Evolutionary conservation across 2,113 vertebrate genomes (phyloP), one percentile per base, ranked within the genome.

Genomic region (Lynx canadensis): DNA sequence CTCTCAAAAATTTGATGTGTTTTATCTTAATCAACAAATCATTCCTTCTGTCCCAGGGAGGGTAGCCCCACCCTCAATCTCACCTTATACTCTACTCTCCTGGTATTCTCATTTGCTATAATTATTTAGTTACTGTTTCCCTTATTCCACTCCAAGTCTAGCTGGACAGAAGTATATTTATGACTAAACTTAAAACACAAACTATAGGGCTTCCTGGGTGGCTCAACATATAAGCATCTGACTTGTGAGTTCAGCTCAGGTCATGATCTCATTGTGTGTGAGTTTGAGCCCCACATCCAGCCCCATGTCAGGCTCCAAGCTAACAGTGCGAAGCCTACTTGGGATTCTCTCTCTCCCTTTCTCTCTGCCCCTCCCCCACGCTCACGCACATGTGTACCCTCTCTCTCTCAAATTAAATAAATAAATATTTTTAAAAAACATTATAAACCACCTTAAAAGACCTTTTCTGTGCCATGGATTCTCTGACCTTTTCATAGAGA

Each of bases 1-100:
- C 97, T 99, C 95, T 99, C 98, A 29, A 98, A 95, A 97, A 95
- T 15, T 25, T 81, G 88, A 14, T 94, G 50, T 84, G 48, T 96
- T 95, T 86, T 13, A 21, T 97, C 68, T 97, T 50, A 27, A 76
- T 97, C 29, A 94, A n/a, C 80, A 92, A 97, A 98, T 65, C 97
- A 88, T 98, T 98, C 96, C 96, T 57, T 1, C 23, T 97, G 90
- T 96, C 91, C 94, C 85, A 0, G 27, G 97, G 90, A 92, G 88
- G 93, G 50, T 11, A 79, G 41, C n/a, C n/a, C n/a, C 36, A 31
- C 4, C 2, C 21, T 10, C 52, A 1, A 7, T 48, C 23, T 73
- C 65, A 29, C 74, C 0, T 89, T 1, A 21, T 0, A 0, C 71
- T 0, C 0, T 78, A 78, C 80, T 14, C 5, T 82, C 69, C 90